Evolutionary conservation across 1,140 invertebrate species (phyloP).

Genomic region (Hermetia illucens): DNA sequence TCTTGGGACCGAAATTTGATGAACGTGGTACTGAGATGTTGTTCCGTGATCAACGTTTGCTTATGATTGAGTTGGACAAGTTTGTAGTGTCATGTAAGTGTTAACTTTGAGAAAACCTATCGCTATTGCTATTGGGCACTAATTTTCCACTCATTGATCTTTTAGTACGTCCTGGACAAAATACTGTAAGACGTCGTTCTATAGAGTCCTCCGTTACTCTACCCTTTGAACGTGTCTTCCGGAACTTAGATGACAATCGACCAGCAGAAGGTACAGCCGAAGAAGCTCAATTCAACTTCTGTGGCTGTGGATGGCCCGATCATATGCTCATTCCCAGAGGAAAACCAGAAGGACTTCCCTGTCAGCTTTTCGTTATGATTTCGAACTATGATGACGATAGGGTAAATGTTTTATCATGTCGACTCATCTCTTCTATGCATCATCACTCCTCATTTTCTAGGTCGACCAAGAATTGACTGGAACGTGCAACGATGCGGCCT

Average conservation of each 20-base stretch:
- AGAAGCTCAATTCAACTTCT: constrained; percentile 54
- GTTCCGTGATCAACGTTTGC: constrained; percentile 46
- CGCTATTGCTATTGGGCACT: no score
- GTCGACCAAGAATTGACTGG: constrained; percentile 37
- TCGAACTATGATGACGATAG: constrained; percentile 57
- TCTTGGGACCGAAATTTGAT: constrained; percentile 53
- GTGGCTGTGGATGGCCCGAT: constrained; percentile 78
- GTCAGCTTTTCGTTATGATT: constrained; percentile 70
- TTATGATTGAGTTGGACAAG: constrained; percentile 69
- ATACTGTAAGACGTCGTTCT: constrained; percentile 45
- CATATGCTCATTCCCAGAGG: constrained; percentile 72
- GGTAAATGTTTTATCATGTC: constrained; percentile 36
- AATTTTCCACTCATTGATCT: no score
- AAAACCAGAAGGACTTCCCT: constrained; percentile 44
- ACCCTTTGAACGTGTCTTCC: constrained; percentile 55
- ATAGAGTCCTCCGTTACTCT: constrained; percentile 55
- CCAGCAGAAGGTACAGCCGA: constrained; percentile 35
- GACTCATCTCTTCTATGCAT: no score
- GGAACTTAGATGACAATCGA: constrained; percentile 39
- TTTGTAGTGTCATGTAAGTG: constrained; percentile 46
- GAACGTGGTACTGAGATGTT: constrained; percentile 46
- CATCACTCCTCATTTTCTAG: constrained; percentile 26
- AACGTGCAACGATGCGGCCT: constrained; percentile 51
- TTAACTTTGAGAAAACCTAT: no score
- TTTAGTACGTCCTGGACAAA: constrained; percentile 46